Evolutionary conservation across 1,140 invertebrate genomes (phyloP), one percentile per base, ranked within the genome.

Genomic region (Leptinotarsa defecta): DNA sequence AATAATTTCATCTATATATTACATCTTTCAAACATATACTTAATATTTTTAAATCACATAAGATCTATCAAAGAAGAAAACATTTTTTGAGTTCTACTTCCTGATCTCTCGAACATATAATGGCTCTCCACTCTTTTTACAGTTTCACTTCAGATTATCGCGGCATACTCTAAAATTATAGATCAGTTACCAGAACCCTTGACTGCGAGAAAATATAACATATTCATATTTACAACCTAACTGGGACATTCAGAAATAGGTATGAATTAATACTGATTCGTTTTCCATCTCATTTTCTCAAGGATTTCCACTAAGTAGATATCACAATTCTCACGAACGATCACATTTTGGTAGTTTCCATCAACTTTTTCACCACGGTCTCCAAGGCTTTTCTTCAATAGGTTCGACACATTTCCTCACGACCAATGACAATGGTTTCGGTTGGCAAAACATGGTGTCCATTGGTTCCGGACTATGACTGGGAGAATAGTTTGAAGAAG

Each of bases 381-480:
- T 88, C 92, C 88, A 88, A 11, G 87, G 86, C 74, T 88, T 87
- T 8, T 86, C 86, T 73, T 87, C 87, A 87, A 92, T 74, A 88
- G 88, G 81, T 88, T 90, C 74, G 89, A 89, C 86, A n/a, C 86
- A 80, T 5, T 88, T 87, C 79, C 91, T 88, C 77, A 91, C 92
- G 6, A 94, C 93, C 68, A 94, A 85, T 13, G 92, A 91, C 17
- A 94, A 83, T 0, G 93, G 93, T 82, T 88, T 89, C 0, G 90
- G 88, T 48, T 88, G 87, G 77, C 86, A 87, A 80, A 88, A 89
- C 64, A 87, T 84, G 3, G 86, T 19, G 13, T 84, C 84, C 79
- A 82, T 77, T 11, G 83, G 83, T 71, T 85, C 84, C 0, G 86
- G 81, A 85, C 87, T 80, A 81, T 87, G 76, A 68, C 81, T 79